Evolutionary conservation across 2,113 vertebrate species (phyloP).

Genomic region (Anser cygnoides): DNA sequence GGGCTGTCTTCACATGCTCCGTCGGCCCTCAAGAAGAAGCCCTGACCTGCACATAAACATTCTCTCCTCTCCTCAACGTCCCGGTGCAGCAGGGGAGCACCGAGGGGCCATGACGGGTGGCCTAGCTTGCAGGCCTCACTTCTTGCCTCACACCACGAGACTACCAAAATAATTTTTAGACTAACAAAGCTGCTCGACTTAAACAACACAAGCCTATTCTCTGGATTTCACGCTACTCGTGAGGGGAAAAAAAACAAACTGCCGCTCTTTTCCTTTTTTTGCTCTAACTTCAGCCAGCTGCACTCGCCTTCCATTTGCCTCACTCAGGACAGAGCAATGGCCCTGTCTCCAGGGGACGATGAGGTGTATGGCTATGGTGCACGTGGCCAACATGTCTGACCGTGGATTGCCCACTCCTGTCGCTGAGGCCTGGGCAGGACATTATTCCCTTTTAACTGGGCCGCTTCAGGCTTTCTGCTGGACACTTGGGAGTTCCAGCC

Average conservation of each 20-base stretch:
- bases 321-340: background rate
- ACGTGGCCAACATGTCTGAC: background rate
- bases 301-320: background rate
- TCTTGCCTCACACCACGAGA: background rate
- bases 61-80: background rate
- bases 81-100: background rate
- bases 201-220: background rate
- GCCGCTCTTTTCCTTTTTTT: background rate
- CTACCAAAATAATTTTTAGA: background rate
- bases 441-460: background rate
- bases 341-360: background rate
- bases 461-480: background rate
- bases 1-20: background rate
- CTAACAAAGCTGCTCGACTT: background rate
- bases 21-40: background rate
- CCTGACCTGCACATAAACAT: background rate
- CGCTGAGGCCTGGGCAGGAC: background rate
- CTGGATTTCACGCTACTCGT: background rate
- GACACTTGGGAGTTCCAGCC: background rate
- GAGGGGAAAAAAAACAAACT: background rate
- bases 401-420: fast-evolving
- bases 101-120: background rate
- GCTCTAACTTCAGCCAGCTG: background rate
- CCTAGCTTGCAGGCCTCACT: background rate
- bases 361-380: background rate